phyloP scores from a whole-genome alignment of 1,140 invertebrate genomes.

The Frieseomelitta varia region DNA sequence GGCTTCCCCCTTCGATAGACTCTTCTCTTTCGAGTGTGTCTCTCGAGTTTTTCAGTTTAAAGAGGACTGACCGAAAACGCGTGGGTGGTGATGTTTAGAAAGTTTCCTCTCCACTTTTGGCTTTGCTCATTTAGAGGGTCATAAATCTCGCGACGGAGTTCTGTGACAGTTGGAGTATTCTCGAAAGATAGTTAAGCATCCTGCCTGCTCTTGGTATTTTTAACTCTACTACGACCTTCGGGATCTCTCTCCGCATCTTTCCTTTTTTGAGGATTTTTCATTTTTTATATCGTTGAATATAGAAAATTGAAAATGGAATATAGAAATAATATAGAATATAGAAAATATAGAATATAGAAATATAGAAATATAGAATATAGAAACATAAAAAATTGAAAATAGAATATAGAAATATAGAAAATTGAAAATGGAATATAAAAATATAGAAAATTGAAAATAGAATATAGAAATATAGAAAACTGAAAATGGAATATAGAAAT shows the following conservation, averaged over 20 bases:
- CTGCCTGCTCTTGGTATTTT: not conserved
- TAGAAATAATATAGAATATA: too few species aligned
- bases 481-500: too few species aligned
- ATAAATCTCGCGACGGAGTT: not conserved
- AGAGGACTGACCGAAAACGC: not conserved
- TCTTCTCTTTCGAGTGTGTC: not conserved
- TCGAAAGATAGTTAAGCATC: not conserved
- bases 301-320: too few species aligned
- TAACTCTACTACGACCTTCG: not conserved
- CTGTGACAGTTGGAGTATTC: not conserved
- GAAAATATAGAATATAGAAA: too few species aligned
- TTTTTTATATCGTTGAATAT: too few species aligned
- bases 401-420: too few species aligned
- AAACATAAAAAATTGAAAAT: too few species aligned
- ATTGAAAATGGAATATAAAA: too few species aligned
- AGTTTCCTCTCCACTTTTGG: not conserved
- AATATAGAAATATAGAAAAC: too few species aligned
- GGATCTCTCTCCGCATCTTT: not conserved
- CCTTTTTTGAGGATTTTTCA: not conserved
- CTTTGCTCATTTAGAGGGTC: not conserved
- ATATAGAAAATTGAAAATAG: too few species aligned
- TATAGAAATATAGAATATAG: too few species aligned
- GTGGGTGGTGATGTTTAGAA: not conserved
- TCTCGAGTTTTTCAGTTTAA: not conserved
- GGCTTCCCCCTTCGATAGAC: not conserved